Conservation (phyloP, 2,113 vertebrate species). For the Scomber japonicus region DNA sequence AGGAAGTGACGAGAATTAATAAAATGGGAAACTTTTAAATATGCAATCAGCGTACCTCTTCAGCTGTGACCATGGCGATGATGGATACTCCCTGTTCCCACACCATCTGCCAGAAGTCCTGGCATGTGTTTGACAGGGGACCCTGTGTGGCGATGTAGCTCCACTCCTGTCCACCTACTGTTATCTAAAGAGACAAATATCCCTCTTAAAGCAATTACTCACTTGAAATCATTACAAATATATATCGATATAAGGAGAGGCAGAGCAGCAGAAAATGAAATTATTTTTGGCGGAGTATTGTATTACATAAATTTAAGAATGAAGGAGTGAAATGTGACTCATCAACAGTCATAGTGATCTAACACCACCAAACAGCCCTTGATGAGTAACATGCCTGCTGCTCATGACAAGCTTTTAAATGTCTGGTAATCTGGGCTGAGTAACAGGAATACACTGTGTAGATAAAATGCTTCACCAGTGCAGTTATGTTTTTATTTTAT, state of each 20-base stretch:
- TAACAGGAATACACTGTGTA: too few species aligned
- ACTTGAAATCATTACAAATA: neutral
- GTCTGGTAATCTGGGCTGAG: neutral
- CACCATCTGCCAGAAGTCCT: slow-evolving; percentile 99
- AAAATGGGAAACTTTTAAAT: neutral
- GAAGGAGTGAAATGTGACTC: neutral
- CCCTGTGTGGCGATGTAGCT: slow-evolving; percentile 96
- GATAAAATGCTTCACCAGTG: too few species aligned
- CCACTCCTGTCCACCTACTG: slow-evolving; percentile 92
- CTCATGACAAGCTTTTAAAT: neutral
- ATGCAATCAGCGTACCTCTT: slow-evolving; percentile 87
- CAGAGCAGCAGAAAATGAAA: neutral
- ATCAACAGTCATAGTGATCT: neutral
- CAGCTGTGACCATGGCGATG: slow-evolving; percentile 97
- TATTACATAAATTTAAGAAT: neutral
- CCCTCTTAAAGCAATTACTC: neutral
- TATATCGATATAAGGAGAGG: neutral
- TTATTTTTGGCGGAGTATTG: neutral
- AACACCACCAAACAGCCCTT: neutral
- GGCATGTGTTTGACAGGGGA: slow-evolving; percentile 93
- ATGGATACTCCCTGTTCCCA: slow-evolving; percentile 97
- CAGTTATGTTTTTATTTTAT: too few species aligned
- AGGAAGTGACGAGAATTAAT: neutral
- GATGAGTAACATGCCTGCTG: neutral
- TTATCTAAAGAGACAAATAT: slow-evolving; percentile 82